Conservation (phyloP, 2,797 vertebrate species). For the Rhyacichthys aspro region DNA sequence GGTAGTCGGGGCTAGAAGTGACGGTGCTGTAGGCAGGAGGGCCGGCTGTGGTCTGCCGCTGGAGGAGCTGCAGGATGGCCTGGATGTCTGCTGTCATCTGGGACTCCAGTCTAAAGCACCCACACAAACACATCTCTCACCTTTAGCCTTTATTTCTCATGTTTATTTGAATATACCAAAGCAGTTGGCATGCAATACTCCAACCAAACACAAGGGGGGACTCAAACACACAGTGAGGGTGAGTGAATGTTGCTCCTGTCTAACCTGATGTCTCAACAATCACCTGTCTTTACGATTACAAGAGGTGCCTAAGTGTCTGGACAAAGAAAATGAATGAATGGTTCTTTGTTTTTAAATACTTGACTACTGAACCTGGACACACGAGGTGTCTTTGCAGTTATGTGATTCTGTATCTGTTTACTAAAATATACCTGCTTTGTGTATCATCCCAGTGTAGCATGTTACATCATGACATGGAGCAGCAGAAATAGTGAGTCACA, state of each 20-base stretch:
- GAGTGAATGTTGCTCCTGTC: not conserved
- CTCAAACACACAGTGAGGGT: slow-evolving; percentile 1
- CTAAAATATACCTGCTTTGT: slow-evolving; percentile 14
- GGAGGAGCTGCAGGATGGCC: slow-evolving; percentile 94
- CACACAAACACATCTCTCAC: not conserved
- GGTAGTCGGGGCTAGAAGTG: slow-evolving; percentile 86
- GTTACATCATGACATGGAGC: slow-evolving; percentile 32
- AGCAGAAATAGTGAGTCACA: slow-evolving; percentile 28
- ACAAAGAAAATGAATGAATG: no score
- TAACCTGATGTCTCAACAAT: not conserved
- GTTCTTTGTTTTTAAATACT: no score
- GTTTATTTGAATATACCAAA: no score
- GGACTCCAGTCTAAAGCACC: slow-evolving; percentile 87
- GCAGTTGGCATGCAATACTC: slow-evolving; percentile 8
- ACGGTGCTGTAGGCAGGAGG: slow-evolving; percentile 95
- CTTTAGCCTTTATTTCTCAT: no score
- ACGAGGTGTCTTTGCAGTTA: no score
- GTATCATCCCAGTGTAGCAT: slow-evolving; percentile 22
- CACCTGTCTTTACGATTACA: no score
- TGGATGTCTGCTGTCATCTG: slow-evolving; percentile 98
- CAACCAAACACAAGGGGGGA: slow-evolving; percentile 57
- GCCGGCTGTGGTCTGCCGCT: slow-evolving; percentile 86
- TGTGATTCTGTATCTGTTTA: no score
- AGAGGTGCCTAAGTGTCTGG: no score
- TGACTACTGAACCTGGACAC: no score